Percentiles rank a stretch among this genome's conserved stretches.
These are phyloP conservation scores for Petrophora chlorosata DNA, from an alignment of 2,888 invertebrate species.

Conservation along the genomic window DNA sequence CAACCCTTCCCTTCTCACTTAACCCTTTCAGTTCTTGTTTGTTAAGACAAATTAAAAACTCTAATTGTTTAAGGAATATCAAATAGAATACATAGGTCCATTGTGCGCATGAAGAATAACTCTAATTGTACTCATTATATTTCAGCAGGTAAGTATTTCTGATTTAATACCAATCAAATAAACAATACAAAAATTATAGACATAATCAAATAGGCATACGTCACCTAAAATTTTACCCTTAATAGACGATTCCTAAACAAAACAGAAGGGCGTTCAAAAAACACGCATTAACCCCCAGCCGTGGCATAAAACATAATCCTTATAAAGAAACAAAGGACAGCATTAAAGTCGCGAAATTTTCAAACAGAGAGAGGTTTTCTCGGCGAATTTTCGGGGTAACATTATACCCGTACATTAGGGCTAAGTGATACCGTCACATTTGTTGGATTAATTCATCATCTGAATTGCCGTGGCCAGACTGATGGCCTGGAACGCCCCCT, in stretches of 20 bases:
- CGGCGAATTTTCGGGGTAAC: slow-evolving; percentile 73
- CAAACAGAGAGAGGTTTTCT: slow-evolving; percentile 56
- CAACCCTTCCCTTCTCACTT: too few relatives aligned
- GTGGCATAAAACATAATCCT: slow-evolving; percentile 47
- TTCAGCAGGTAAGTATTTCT: too few relatives aligned
- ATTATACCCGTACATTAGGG: slow-evolving; percentile 83
- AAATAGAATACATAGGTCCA: too few relatives aligned
- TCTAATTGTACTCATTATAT: too few relatives aligned
- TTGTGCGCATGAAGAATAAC: too few relatives aligned
- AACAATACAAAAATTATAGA: too few relatives aligned
- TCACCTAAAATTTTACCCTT: neutral
- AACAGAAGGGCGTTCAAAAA: slow-evolving; percentile 33
- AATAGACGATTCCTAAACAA: slow-evolving; percentile 12
- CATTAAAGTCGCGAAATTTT: slow-evolving; percentile 64
- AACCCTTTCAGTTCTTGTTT: too few relatives aligned
- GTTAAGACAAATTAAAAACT: too few relatives aligned
- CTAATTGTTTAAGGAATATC: too few relatives aligned
- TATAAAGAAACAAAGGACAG: slow-evolving; percentile 59
- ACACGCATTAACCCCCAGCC: slow-evolving; percentile 42
- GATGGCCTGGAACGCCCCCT: slow-evolving; percentile 77
- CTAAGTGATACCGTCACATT: slow-evolving; percentile 84
- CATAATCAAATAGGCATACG: too few relatives aligned
- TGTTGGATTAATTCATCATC: slow-evolving; percentile 84
- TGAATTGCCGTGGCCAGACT: slow-evolving; percentile 84
- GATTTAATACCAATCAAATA: too few relatives aligned